phyloP scores from a whole-genome alignment of 2,888 invertebrate genomes.

The Conops quadrifasciatus region DNA sequence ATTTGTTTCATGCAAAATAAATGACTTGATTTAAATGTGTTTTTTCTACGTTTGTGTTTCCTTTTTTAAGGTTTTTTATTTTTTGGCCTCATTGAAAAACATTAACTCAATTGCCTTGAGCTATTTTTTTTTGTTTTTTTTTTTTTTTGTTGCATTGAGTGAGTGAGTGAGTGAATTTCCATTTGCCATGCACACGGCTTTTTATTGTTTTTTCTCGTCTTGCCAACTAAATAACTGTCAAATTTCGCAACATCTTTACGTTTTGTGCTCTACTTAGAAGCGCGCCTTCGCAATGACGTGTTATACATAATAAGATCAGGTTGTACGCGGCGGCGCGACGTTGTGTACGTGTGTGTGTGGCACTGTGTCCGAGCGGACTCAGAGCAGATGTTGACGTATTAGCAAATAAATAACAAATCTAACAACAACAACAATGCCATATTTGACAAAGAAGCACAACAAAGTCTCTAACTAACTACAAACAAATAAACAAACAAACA shows the following conservation, averaged over 20 bases:
- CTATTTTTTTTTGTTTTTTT: too few species aligned
- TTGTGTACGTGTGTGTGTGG: conserved; percentile 13
- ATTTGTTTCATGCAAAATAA: too few species aligned
- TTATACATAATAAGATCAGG: conserved; percentile 12
- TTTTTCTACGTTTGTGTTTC: too few species aligned
- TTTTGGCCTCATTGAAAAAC: too few species aligned
- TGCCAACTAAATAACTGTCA: not conserved
- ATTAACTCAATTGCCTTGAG: too few species aligned
- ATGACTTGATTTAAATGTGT: too few species aligned
- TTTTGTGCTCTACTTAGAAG: conserved; percentile 25
- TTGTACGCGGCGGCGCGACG: not conserved
- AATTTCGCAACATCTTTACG: conserved; percentile 4
- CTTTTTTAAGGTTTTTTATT: too few species aligned
- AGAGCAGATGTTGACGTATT: conserved; percentile 18
- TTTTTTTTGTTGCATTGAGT: too few species aligned
- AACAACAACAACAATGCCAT: not conserved
- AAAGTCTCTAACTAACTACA: not conserved
- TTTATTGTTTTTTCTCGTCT: too few species aligned
- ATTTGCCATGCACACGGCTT: too few species aligned
- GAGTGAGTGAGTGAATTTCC: too few species aligned
- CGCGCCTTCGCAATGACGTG: conserved; percentile 7
- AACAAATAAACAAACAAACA: not conserved
- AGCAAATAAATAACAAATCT: conserved; percentile 16
- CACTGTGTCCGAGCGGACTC: not conserved
- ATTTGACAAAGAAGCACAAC: not conserved